Percentiles rank a stretch among this genome's conserved stretches.
These are phyloP conservation scores for Gonatopus flavifemur DNA, from an alignment of 1,140 invertebrate species.

Conservation along the genomic window DNA sequence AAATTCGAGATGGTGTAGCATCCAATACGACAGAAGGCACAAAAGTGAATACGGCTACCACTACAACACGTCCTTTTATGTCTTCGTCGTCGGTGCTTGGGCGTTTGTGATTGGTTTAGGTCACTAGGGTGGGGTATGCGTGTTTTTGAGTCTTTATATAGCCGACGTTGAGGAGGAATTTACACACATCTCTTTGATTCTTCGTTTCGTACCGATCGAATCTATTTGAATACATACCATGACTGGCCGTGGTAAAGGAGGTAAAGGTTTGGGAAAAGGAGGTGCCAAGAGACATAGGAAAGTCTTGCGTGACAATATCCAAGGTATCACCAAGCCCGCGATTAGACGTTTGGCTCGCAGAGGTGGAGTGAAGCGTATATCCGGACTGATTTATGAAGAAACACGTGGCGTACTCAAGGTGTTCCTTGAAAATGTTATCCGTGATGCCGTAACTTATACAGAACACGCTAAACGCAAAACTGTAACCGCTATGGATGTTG, in stretches of 20 bases:
- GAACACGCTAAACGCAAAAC: constrained; percentile 28
- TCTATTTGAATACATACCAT: too few relatives aligned
- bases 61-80: too few relatives aligned
- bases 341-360: constrained; percentile 27
- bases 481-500: constrained; percentile 29
- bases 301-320: constrained; percentile 32
- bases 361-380: constrained; percentile 30
- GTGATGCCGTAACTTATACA: constrained; percentile 27
- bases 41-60: too few relatives aligned
- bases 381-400: constrained; percentile 30
- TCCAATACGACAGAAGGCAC: too few relatives aligned
- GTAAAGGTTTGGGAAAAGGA: constrained; percentile 33
- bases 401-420: constrained; percentile 28
- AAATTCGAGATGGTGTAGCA: too few relatives aligned
- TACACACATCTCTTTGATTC: too few relatives aligned
- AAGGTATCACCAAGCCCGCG: constrained; percentile 28
- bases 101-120: too few relatives aligned
- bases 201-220: too few relatives aligned
- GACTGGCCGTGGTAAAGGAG: constrained; percentile 30
- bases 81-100: too few relatives aligned
- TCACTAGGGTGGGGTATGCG: too few relatives aligned
- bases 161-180: too few relatives aligned
- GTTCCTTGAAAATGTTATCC: constrained; percentile 27
- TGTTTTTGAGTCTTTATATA: too few relatives aligned
- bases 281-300: constrained; percentile 31